These are phyloP conservation scores for Zosterops pallidus DNA, from an alignment of 2,113 vertebrate species.

Conservation along the genomic window DNA sequence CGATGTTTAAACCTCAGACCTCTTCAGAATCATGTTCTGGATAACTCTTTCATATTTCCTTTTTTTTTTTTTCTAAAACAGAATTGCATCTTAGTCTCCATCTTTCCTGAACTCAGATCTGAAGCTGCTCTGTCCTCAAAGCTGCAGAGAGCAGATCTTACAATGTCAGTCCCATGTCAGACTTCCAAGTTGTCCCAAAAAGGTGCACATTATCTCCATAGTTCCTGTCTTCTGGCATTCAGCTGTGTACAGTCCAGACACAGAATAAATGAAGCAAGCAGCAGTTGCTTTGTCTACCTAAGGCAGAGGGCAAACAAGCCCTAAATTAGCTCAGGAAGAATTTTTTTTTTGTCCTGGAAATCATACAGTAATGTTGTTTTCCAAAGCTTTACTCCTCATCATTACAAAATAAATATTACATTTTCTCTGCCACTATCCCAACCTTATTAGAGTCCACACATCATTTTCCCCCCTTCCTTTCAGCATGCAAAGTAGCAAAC, in stretches of 20 bases:
- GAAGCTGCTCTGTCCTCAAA: neutral
- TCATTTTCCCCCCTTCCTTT: neutral
- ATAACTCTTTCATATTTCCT: neutral
- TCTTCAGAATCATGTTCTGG: neutral
- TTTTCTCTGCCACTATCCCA: neutral
- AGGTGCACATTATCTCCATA: neutral
- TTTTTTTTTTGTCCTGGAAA: neutral
- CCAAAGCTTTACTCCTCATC: neutral
- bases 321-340: neutral
- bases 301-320: neutral
- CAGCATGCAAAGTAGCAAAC: neutral
- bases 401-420: neutral
- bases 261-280: neutral
- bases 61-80: neutral
- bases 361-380: neutral
- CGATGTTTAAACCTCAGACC: neutral
- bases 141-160: neutral
- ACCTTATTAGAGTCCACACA: neutral
- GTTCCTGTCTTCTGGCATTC: neutral
- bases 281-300: neutral
- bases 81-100: neutral
- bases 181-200: neutral
- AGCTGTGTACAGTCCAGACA: neutral
- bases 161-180: neutral
- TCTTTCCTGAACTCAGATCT: neutral